Evolutionary conservation across 2,113 vertebrate genomes (phyloP).

Genomic region (Syrmaticus mikado): DNA sequence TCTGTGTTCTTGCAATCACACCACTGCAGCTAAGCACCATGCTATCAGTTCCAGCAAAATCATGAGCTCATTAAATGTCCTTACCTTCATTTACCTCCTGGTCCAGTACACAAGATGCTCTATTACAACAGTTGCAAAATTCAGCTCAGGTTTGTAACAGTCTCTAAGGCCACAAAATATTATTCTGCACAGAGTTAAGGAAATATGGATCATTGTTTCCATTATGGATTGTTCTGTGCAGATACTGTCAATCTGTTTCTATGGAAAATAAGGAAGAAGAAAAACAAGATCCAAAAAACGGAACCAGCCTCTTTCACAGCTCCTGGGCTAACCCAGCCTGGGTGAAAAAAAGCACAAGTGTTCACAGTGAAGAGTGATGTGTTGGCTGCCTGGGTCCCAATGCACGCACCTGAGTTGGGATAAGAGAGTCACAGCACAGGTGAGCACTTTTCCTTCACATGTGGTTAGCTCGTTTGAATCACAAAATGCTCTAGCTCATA

Average conservation of each 20-base stretch:
- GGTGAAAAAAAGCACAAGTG: background rate
- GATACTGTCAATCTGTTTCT: background rate
- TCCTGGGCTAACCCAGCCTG: background rate
- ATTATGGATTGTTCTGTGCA: fast-evolving
- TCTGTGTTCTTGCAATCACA: background rate
- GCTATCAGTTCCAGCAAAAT: background rate
- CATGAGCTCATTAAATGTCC: background rate
- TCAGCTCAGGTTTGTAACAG: background rate
- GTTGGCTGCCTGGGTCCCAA: background rate
- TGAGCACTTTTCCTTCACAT: background rate
- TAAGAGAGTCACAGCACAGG: background rate
- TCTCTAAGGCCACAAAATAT: background rate
- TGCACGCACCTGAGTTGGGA: background rate
- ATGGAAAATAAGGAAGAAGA: background rate
- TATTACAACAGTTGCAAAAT: background rate
- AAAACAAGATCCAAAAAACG: background rate
- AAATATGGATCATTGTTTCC: background rate
- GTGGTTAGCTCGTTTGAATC: background rate
- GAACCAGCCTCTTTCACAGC: background rate
- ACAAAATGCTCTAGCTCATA: background rate
- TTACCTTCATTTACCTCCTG: background rate
- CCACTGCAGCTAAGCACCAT: background rate
- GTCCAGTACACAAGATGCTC: background rate
- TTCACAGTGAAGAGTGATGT: background rate
- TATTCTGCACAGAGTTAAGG: background rate